Evolutionary conservation across 2,113 vertebrate species (phyloP).

Genomic region (Pandion haliaetus): DNA sequence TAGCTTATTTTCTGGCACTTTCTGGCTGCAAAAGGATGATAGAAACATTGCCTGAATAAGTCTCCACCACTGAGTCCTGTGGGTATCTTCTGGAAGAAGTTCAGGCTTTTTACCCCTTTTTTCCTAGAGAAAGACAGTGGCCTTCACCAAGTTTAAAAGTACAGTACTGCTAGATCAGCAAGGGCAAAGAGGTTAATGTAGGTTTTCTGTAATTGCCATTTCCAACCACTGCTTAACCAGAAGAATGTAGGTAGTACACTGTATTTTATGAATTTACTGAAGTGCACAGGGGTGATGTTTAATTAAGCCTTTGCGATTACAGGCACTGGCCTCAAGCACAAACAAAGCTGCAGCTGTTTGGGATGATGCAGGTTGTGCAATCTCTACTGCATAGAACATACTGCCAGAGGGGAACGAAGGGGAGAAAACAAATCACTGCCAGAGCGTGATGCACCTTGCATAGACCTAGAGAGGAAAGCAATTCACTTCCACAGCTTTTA

Average conservation of each 20-base stretch:
- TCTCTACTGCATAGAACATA: not conserved
- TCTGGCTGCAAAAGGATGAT: not conserved
- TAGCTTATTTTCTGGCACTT: not conserved
- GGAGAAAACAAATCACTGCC: not conserved
- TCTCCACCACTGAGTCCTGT: not conserved
- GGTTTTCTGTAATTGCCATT: not conserved
- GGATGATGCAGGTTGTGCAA: not conserved
- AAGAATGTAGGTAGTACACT: not conserved
- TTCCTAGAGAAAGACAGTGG: not conserved
- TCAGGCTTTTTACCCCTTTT: not conserved
- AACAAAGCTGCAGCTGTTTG: constrained; percentile 32
- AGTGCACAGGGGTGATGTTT: not conserved
- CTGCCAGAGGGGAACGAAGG: not conserved
- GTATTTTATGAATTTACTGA: not conserved
- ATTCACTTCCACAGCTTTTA: not conserved
- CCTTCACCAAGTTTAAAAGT: not conserved
- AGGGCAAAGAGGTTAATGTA: not conserved
- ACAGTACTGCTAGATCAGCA: not conserved
- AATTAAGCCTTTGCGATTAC: constrained; percentile 4
- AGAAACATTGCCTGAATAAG: not conserved
- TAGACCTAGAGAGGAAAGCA: not conserved
- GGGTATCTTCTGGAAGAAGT: not conserved
- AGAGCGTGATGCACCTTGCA: not conserved
- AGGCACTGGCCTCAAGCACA: constrained; percentile 33
- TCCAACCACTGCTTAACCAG: not conserved